Base-by-base conservation (phyloP, 2,888 invertebrate species). In the Hanleya hanleyi region DNA sequence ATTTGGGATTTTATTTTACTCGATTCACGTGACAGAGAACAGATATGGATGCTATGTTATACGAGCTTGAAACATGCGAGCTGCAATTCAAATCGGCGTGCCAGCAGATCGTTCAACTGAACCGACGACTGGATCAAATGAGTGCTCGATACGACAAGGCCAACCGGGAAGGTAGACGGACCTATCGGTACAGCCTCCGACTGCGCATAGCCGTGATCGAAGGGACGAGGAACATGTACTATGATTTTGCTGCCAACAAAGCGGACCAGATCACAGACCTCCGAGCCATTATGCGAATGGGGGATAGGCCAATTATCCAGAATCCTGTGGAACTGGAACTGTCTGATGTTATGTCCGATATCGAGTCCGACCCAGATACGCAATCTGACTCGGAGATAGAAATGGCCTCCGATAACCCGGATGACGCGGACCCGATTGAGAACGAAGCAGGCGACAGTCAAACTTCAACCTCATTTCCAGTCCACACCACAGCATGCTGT, bases 171-270 rank as follows among this genome's bases (percentile, higher is more conserved):
- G 81, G 81, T 71, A 73, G 77, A 68, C 72, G 82, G 12, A 73
- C 83, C 2, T 85, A 84, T 74, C 81, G 86, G 62, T 85, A 85
- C 79, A 81, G 80, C 65, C 74, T 84, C 5, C 77, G 84, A 15
- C 77, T 86, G 35, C 76, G 79, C 4, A 77, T 85, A 57, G 84
- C 84, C 15, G 80, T 83, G n/a, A 77, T 83, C 3, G 84, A 86
- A 69, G 84, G 84, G 1, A 77, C 83, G 26, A 70, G 83, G 1
- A 86, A 84, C 77, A 84, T 86, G 77, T 84, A 82, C 72, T 84
- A 83, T 70, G 84, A 84, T 68, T 85, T 82, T 71, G 86, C 86
- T 22, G 77, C 78, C 67, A 70, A 76, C 57, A 81, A 82, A 71
- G 85, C 85, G 15, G 84, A 84, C 49, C 74, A 78, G 50, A 78